phyloP scores from a whole-genome alignment of 2,113 vertebrate species.

The Maccullochella peelii region DNA sequence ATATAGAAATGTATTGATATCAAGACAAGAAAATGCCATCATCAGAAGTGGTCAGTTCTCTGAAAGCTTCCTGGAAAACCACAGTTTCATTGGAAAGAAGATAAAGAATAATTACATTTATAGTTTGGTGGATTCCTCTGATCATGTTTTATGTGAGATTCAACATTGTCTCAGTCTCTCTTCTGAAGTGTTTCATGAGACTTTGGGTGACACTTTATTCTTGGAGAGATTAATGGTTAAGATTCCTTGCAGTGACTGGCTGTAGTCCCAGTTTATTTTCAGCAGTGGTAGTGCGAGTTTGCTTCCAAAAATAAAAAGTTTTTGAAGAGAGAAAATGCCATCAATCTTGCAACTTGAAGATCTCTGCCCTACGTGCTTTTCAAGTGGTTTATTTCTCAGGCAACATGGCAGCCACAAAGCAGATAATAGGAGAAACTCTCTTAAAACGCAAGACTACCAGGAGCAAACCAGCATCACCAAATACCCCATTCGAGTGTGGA shows the following conservation, averaged over 20 bases:
- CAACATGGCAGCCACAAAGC: slow-evolving; percentile 62
- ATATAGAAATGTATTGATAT: neutral
- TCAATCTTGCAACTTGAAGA: slow-evolving; percentile 32
- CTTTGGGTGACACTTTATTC: slow-evolving; percentile 23
- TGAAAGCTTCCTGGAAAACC: neutral
- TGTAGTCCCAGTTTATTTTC: slow-evolving; percentile 15
- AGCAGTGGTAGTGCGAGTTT: neutral
- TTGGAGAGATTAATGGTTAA: neutral
- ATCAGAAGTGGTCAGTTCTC: slow-evolving; percentile 8
- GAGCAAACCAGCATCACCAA: slow-evolving; percentile 28
- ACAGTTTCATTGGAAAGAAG: accelerated
- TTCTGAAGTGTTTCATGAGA: slow-evolving; percentile 17
- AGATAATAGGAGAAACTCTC: slow-evolving; percentile 66
- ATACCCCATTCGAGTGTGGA: slow-evolving; percentile 29
- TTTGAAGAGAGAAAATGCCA: neutral
- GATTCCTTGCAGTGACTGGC: slow-evolving; percentile 17
- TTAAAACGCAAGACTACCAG: slow-evolving; percentile 54
- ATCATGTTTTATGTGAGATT: neutral
- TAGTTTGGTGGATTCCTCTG: neutral
- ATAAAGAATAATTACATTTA: neutral
- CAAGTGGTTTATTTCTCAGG: slow-evolving; percentile 50
- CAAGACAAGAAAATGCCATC: neutral
- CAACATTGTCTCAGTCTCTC: neutral
- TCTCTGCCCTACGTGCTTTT: slow-evolving; percentile 28
- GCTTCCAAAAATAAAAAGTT: slow-evolving; percentile 17